Base-by-base conservation (phyloP, 2,113 vertebrate genomes). In the Amazona vittata region DNA sequence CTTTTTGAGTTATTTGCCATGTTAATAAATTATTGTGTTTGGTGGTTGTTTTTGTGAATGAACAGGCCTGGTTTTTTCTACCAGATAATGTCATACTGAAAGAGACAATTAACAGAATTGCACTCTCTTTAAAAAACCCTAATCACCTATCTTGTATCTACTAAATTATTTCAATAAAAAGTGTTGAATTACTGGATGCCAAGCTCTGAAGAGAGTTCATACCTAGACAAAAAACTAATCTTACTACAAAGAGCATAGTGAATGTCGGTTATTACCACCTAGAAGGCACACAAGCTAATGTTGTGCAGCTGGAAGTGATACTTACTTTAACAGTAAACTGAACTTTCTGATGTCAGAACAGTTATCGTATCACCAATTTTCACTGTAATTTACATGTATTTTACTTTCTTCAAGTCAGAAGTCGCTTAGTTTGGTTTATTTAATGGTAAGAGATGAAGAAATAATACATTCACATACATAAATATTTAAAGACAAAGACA, bases 81-180 rank as follows among this genome's bases (percentile, higher is more conserved):
- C 14, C 13, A 82, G 18, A 59, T 94, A 71, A 67, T 49, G 21
- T 49, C 70, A 64, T 63, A 94, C 37, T 63, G 64, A 74, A 83
- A 84, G 82, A 92, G 50, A 25, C 74, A 88, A 79, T 96, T 90
- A 65, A 79, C 53, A 83, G 74, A 88, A 83, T 89, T 88, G 18
- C 33, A n/a, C 52, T 82, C 95, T 76, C 31, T 87, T 92, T 39
- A 8, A 50, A 69, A 71, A 67, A 71, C 4, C 11, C 57, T 89
- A 69, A 90, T 95, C 88, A 83, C 63, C 84, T 92, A 62, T 96
- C 64, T 95, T 90, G 31, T 76, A 74, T 83, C 77, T 74, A 60
- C 20, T 93, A 80, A 97, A 94, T 96, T 12, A 84, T 81, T 95
- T 96, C 77, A 83, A 39, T 95, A 67, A 96, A 97, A 97, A 94